Evolutionary conservation across 2,888 invertebrate genomes (phyloP), one percentile per base, ranked within the genome.

Genomic region (Vannuccia rotundouncinata): DNA sequence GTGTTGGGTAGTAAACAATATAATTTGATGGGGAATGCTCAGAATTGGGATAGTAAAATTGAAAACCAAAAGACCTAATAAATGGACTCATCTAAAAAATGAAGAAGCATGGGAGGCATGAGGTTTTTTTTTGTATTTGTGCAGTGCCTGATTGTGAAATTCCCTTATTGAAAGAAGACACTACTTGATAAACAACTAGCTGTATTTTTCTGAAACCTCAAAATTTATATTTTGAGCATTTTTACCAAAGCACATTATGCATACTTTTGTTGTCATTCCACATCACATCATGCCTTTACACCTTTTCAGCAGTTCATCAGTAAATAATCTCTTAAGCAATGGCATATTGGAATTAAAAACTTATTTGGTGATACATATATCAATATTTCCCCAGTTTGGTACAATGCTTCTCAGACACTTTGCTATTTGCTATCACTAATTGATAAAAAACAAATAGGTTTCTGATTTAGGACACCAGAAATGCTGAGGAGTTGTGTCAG

Each of bases 111-210:
- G n/a, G n/a, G n/a, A n/a, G n/a, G n/a, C n/a, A n/a, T n/a, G n/a
- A n/a, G n/a, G n/a, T n/a, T n/a, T n/a, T n/a, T 66, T 66, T 66
- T 66, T 66, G 66, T 66, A 66, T 66, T 66, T 66, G 66, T 66
- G 66, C 66, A 66, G 66, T 66, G 66, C 25, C 13, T 66, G 66
- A 66, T 66, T 17, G 25, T 66, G 25, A 66, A 66, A 66, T 22
- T 22, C 66, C 10, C 66, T 66, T 66, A 13, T 22, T 66, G 66
- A 66, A 66, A 66, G 66, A 66, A 66, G 66, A 66, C 5, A 66
- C 66, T 13, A 27, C 25, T 66, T 66, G 66, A 66, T 22, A 66
- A 66, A 66, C 66, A 66, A 27, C 66, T 66, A 66, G 17, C 2
- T 22, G 66, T 2, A n/a, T 66, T 66, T 66, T 66, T 66, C 25